Conservation (phyloP, 2,113 vertebrate genomes). For the Lamprologus speciosus region DNA sequence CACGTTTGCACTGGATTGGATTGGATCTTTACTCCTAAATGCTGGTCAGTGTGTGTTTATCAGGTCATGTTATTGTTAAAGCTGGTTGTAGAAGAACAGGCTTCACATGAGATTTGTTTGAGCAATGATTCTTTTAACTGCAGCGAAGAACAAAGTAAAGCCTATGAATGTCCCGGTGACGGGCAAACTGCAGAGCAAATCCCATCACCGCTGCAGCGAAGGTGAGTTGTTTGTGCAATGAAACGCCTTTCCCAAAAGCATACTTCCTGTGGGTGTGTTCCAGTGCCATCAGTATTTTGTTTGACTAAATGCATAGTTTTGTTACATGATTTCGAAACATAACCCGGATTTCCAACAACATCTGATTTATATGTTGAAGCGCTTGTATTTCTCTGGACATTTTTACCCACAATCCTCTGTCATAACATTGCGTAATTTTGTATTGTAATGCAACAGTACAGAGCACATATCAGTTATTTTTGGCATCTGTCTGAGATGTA, state of each 20-base stretch:
- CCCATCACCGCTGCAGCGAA: background rate
- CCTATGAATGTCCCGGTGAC: conserved; percentile 10
- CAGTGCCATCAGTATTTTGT: background rate
- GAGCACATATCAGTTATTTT: background rate
- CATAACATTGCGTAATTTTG: background rate
- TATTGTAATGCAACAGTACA: background rate
- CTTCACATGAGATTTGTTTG: background rate
- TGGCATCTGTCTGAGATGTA: background rate
- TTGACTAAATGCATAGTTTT: background rate
- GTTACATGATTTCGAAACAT: background rate
- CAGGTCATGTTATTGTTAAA: background rate
- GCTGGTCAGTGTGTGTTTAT: background rate
- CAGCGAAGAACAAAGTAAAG: conserved; percentile 56
- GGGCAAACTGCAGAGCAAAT: background rate
- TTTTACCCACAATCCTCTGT: background rate
- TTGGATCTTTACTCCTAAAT: background rate
- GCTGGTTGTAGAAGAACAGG: background rate
- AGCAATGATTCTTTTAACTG: conserved; percentile 30
- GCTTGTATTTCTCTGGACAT: background rate
- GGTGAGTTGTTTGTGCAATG: conserved; percentile 30
- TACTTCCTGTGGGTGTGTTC: background rate
- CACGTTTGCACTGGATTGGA: background rate
- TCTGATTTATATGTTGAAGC: background rate
- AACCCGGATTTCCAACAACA: background rate
- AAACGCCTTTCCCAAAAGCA: background rate